Evolutionary conservation across 2,888 invertebrate species (phyloP).

Genomic region (Diplolepis rosae): DNA sequence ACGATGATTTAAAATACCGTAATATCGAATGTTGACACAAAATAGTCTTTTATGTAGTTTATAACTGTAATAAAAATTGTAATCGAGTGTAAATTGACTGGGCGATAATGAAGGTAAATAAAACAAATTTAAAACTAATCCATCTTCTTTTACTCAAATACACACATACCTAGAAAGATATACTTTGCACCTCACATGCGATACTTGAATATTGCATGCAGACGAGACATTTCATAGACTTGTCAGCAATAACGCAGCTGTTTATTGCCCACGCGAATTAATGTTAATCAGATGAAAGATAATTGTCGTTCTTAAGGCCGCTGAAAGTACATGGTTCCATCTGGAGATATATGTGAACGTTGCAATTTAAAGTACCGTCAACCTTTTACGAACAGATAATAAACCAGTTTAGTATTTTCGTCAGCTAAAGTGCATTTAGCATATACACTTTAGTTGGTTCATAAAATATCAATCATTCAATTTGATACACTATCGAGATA

Average conservation of each 20-base stretch:
- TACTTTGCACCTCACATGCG: conserved; percentile 27
- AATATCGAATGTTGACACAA: background rate
- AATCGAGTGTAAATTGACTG: background rate
- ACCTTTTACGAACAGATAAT: conserved; percentile 19
- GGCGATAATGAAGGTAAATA: background rate
- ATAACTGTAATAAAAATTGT: background rate
- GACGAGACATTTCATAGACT: conserved; percentile 56
- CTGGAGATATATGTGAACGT: conserved; percentile 15
- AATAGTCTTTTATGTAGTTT: background rate
- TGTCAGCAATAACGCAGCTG: conserved; percentile 65
- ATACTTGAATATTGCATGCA: conserved; percentile 31
- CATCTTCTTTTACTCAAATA: conserved; percentile 5
- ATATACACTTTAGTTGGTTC: background rate
- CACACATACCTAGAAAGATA: background rate
- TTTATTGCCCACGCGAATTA: conserved; percentile 66
- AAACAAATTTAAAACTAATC: conserved; percentile 1
- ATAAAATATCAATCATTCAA: conserved; percentile 22
- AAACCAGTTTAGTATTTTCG: conserved; percentile 28
- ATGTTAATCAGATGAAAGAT: conserved; percentile 43
- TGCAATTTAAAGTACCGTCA: conserved; percentile 21
- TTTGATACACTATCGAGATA: conserved; percentile 6
- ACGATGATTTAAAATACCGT: background rate
- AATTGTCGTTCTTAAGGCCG: conserved; percentile 22
- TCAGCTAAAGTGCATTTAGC: background rate
- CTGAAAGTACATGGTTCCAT: conserved; percentile 21